A percentile compares a stretch with the other conserved stretches of the same genome.
Evolutionary conservation across 2,888 invertebrate genomes (phyloP).

Genomic region (Spodoptera exigua): DNA sequence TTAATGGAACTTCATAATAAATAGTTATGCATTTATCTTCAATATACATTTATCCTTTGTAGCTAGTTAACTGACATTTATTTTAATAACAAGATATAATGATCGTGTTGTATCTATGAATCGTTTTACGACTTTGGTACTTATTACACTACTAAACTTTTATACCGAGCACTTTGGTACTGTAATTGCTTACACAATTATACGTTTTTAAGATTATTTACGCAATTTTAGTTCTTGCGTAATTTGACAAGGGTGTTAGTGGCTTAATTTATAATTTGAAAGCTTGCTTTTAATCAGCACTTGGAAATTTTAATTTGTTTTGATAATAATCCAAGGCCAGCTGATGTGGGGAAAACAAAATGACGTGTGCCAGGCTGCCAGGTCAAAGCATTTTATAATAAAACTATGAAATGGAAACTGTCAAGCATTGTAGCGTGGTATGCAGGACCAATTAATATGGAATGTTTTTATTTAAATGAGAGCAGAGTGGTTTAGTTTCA

Average conservation of each 20-base stretch:
- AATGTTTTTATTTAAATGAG: conserved; percentile 53
- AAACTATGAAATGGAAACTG: conserved; percentile 44
- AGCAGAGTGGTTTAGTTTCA: conserved; percentile 18
- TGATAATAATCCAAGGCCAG: conserved; percentile 47
- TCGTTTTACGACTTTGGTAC: conserved; percentile 59
- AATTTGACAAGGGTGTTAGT: conserved; percentile 48
- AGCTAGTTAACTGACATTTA: conserved; percentile 67
- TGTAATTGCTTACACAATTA: conserved; percentile 48
- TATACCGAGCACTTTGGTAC: conserved; percentile 49
- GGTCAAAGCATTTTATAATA: conserved; percentile 37
- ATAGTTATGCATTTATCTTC: conserved; percentile 47
- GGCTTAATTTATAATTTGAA: conserved; percentile 45
- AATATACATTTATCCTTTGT: conserved; percentile 61
- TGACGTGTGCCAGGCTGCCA: conserved; percentile 22
- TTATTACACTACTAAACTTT: conserved; percentile 62
- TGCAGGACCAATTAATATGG: conserved; percentile 49
- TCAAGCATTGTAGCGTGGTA: conserved; percentile 44
- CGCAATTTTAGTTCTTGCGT: conserved; percentile 35
- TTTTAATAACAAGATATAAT: conserved; percentile 65
- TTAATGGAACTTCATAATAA: conserved; percentile 45
- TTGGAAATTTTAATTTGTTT: conserved; percentile 39
- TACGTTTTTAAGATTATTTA: conserved; percentile 45
- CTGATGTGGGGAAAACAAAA: conserved; percentile 50
- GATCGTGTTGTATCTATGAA: conserved; percentile 59
- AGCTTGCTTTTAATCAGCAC: conserved; percentile 52